A percentile compares a stretch with the other conserved stretches of the same genome.
Conservation (phyloP, 1,140 invertebrate genomes). For the Aphis craccivora region DNA sequence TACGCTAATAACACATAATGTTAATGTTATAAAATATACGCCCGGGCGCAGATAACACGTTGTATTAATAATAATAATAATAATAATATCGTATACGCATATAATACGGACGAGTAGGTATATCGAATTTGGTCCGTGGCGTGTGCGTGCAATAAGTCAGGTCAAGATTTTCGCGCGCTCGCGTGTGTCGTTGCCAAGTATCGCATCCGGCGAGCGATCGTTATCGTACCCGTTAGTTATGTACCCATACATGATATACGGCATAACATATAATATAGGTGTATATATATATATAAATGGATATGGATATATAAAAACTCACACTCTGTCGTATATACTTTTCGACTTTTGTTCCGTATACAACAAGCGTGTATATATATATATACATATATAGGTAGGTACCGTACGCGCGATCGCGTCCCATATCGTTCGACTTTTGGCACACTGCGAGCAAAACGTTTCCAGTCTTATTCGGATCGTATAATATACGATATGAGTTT, state of each 20-base stretch:
- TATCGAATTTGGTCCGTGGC: background rate
- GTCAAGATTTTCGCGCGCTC: constrained; percentile 35
- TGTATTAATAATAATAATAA: background rate
- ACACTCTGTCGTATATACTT: background rate
- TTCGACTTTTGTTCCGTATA: background rate
- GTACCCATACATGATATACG: background rate
- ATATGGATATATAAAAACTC: background rate
- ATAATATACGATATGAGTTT: background rate
- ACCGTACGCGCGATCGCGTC: background rate
- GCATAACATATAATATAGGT: background rate
- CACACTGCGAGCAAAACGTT: background rate
- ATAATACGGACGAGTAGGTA: background rate
- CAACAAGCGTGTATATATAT: too few species aligned
- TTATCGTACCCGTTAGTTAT: constrained; percentile 35
- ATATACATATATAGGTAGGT: background rate
- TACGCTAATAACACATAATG: background rate
- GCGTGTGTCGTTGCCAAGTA: constrained; percentile 35
- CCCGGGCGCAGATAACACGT: background rate
- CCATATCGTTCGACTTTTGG: constrained; percentile 31
- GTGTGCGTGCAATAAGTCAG: background rate
- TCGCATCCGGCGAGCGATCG: background rate
- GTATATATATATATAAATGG: background rate
- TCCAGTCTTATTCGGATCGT: background rate
- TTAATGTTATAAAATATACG: background rate
- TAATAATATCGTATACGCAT: background rate